Conservation (phyloP, 2,888 invertebrate genomes). For the Lypha dubia region DNA sequence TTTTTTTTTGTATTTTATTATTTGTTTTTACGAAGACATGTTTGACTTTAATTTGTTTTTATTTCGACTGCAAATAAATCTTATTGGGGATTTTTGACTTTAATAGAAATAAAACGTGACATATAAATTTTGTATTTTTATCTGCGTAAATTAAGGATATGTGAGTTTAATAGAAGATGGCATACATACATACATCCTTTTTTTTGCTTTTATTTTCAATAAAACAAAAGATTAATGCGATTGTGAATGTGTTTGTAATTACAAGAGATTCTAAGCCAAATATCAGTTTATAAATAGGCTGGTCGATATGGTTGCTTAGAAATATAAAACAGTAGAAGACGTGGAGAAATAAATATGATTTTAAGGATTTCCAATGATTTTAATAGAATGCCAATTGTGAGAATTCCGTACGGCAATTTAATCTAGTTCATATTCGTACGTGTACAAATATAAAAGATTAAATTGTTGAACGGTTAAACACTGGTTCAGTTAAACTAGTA, state of each 20-base stretch:
- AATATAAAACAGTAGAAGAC: not conserved
- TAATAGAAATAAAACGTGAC: conserved; percentile 22
- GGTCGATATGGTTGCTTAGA: not conserved
- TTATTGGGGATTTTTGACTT: conserved; percentile 16
- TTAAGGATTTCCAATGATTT: too few species aligned
- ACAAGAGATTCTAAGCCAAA: conserved; percentile 41
- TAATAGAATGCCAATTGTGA: too few species aligned
- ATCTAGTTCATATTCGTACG: too few species aligned
- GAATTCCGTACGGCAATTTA: too few species aligned
- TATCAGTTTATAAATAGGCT: not conserved
- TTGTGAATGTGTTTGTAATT: not conserved
- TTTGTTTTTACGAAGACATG: not conserved
- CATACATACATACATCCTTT: conserved; percentile 33
- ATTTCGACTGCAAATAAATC: conserved; percentile 45
- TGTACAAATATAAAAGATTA: too few species aligned
- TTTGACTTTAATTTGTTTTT: conserved; percentile 44
- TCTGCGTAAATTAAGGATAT: conserved; percentile 8
- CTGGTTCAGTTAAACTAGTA: too few species aligned
- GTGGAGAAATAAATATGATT: too few species aligned
- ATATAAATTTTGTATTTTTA: conserved; percentile 12
- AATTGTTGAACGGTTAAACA: too few species aligned
- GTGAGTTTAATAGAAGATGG: conserved; percentile 39
- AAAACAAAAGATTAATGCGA: conserved; percentile 15
- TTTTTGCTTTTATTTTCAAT: conserved; percentile 14
- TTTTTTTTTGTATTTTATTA: not conserved